Percentiles rank a stretch among this genome's conserved stretches.
These are phyloP conservation scores for Nasalis larvatus DNA, from an alignment of 2,113 vertebrate species.

Conservation along the genomic window DNA sequence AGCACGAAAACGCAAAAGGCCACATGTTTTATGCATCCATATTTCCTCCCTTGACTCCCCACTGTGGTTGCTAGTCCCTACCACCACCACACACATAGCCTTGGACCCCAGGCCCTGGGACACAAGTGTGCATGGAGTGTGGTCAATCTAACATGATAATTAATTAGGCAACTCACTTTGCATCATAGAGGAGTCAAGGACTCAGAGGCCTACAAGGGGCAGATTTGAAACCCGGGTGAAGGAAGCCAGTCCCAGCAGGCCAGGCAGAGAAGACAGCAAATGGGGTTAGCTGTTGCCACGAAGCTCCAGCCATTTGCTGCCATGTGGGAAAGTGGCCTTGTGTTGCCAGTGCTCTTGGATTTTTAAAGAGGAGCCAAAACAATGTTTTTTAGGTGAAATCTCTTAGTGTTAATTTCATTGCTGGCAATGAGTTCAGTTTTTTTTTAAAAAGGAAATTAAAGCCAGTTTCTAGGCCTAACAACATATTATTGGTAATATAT, in stretches of 20 bases:
- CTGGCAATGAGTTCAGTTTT: neutral
- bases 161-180: neutral
- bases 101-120: neutral
- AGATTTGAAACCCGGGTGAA: neutral
- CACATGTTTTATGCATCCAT: accelerated
- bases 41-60: neutral
- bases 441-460: neutral
- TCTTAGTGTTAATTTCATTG: neutral
- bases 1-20: neutral
- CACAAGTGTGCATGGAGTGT: neutral
- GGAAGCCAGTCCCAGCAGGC: neutral
- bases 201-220: neutral
- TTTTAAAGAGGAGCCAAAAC: neutral
- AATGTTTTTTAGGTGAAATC: neutral
- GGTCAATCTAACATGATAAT: neutral
- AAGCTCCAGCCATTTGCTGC: neutral
- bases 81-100: neutral
- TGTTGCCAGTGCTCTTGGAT: neutral
- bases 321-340: neutral
- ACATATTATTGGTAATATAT: too few relatives aligned
- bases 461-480: neutral
- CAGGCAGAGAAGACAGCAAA: neutral
- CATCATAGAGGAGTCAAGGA: neutral
- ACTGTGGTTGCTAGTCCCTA: neutral
- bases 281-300: neutral